A percentile compares a stretch with the other conserved stretches of the same genome.
phyloP scores from a whole-genome alignment of 2,888 invertebrate species.

The Thymelicus lineola region DNA sequence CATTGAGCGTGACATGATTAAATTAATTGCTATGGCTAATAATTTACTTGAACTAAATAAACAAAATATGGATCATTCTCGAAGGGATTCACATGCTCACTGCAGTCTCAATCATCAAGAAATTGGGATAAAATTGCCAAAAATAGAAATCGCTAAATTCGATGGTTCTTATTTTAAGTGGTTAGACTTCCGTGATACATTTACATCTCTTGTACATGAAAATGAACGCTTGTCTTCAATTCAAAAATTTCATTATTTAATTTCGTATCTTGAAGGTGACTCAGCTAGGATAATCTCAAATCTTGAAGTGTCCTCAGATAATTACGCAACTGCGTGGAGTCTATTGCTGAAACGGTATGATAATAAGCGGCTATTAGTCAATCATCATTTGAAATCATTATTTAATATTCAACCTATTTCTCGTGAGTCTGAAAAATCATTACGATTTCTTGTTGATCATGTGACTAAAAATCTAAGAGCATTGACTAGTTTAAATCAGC shows the following conservation, averaged over 20 bases:
- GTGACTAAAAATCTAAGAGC: slow-evolving; percentile 9
- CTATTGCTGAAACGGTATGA: slow-evolving; percentile 39
- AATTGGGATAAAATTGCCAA: neutral
- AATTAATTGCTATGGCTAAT: neutral
- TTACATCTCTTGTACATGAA: neutral
- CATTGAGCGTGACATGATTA: neutral
- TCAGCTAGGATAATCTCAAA: slow-evolving; percentile 41
- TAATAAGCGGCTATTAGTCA: slow-evolving; percentile 36
- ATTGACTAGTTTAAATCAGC: slow-evolving; percentile 1
- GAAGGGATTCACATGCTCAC: neutral
- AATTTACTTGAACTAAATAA: neutral
- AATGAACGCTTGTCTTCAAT: neutral
- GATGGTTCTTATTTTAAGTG: neutral
- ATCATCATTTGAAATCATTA: slow-evolving; percentile 8
- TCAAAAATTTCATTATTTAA: neutral
- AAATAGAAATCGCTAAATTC: neutral
- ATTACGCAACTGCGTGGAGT: slow-evolving; percentile 39
- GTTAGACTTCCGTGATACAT: neutral
- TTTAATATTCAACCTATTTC: neutral
- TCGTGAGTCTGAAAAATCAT: slow-evolving; percentile 5
- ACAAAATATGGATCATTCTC: neutral
- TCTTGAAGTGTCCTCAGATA: slow-evolving; percentile 38
- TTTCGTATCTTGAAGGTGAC: neutral
- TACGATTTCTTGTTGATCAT: slow-evolving; percentile 15
- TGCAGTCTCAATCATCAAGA: neutral